Evolutionary conservation across 2,113 vertebrate species (phyloP).

Genomic region (Synodontis membranacea): DNA sequence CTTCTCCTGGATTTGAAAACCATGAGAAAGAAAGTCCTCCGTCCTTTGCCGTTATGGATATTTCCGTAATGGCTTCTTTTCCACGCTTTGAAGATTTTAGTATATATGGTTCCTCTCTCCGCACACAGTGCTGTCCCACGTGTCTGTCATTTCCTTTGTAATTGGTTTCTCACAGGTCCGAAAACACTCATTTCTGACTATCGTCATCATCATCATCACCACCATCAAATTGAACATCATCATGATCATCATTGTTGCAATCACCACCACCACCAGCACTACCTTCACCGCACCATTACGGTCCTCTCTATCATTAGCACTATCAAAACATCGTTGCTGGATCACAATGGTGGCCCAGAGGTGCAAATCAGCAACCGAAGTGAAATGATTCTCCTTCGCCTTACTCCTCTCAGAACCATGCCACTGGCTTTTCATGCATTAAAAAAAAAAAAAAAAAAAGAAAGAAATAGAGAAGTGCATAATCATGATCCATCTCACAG

Average conservation of each 20-base stretch:
- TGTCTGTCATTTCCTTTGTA: constrained; percentile 6
- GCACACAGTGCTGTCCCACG: neutral
- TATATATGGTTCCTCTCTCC: neutral
- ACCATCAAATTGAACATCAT: neutral
- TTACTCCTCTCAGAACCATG: neutral
- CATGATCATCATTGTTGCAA: constrained; percentile 9
- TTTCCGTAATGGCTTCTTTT: neutral
- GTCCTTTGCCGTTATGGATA: no score
- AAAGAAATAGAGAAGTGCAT: neutral
- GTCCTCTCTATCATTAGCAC: constrained; percentile 2
- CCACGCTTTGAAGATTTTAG: neutral
- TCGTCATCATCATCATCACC: constrained; percentile 7
- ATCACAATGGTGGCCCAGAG: constrained; percentile 3
- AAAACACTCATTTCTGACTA: constrained; percentile 5
- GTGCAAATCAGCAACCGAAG: constrained; percentile 18
- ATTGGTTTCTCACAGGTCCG: neutral
- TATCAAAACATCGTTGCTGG: constrained; percentile 6
- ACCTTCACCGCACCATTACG: neutral
- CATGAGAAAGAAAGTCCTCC: neutral
- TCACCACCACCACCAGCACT: neutral
- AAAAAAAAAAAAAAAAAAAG: neutral
- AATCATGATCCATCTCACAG: constrained; percentile 40
- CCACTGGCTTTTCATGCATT: constrained; percentile 11
- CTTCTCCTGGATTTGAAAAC: neutral
- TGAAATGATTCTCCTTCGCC: constrained; percentile 3